Evolutionary conservation across 2,797 vertebrate species (phyloP).

Genomic region (Pipistrellus kuhlii): DNA sequence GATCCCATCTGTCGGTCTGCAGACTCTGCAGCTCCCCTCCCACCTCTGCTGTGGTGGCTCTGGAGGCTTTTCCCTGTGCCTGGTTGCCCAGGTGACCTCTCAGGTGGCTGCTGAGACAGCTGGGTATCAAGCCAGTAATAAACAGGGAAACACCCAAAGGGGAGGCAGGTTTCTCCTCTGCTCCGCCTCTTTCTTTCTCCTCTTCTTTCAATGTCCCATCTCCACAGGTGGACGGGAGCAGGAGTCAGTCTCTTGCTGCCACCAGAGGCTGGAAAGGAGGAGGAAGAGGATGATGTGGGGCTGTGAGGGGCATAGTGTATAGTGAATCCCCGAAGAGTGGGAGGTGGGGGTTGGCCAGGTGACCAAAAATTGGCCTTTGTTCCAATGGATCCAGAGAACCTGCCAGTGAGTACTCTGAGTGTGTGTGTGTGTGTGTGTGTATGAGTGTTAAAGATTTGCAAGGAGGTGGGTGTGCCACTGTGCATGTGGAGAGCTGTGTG

Average conservation of each 20-base stretch:
- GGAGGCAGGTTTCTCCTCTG: conserved; percentile 59
- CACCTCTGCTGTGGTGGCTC: not conserved
- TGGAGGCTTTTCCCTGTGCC: conserved; percentile 46
- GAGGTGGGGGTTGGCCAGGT: not conserved
- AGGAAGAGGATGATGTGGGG: conserved; percentile 52
- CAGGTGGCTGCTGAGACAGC: conserved; percentile 85
- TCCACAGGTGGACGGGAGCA: not conserved
- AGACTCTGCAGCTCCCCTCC: not conserved
- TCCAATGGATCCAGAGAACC: conserved; percentile 86
- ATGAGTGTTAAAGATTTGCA: conserved; percentile 42
- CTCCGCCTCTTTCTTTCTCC: conserved; percentile 34
- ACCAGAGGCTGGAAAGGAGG: not conserved
- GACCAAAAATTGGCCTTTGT: conserved; percentile 42
- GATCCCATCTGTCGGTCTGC: not conserved
- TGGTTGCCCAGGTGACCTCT: conserved; percentile 89
- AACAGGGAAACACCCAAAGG: conserved; percentile 82
- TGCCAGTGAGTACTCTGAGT: conserved; percentile 87
- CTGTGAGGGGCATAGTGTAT: not conserved
- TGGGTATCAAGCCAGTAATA: conserved; percentile 74
- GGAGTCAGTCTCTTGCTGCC: not conserved
- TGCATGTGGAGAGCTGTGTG: not conserved
- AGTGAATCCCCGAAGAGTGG: not conserved
- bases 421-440: conserved; percentile 43
- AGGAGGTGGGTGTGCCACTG: not conserved
- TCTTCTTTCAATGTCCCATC: not conserved